Conservation (phyloP, 2,113 vertebrate genomes). For the Nesoenas mayeri region DNA sequence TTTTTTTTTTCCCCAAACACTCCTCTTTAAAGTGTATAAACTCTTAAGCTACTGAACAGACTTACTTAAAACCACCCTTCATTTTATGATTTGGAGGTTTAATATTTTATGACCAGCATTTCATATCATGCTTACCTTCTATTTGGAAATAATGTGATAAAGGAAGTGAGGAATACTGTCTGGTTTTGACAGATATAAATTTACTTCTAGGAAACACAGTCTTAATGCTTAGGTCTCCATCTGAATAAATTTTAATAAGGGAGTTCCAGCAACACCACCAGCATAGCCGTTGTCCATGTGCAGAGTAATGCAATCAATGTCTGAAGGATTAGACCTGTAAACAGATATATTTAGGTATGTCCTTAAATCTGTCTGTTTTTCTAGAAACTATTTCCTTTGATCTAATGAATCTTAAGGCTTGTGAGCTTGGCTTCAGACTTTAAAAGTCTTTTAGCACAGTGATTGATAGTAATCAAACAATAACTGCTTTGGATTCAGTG, state of each 20-base stretch:
- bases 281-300: background rate
- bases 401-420: constrained; percentile 37
- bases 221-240: background rate
- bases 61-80: background rate
- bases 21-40: background rate
- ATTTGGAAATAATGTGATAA: constrained; percentile 2
- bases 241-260: background rate
- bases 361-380: constrained; percentile 54
- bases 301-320: background rate
- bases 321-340: constrained; percentile 23
- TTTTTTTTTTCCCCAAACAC: background rate
- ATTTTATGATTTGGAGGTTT: background rate
- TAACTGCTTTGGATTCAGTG: background rate
- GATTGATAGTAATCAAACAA: background rate
- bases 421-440: constrained; percentile 53
- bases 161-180: background rate
- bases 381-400: constrained; percentile 49
- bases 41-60: background rate
- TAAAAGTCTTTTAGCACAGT: background rate
- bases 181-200: background rate
- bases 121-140: background rate
- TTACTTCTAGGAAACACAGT: background rate
- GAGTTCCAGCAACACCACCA: background rate
- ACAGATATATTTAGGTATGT: constrained; percentile 47
- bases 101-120: background rate